Percentiles rank a stretch among this genome's conserved stretches.
Conservation (phyloP, 2,888 invertebrate genomes). For the Drosophila buzzatii region DNA sequence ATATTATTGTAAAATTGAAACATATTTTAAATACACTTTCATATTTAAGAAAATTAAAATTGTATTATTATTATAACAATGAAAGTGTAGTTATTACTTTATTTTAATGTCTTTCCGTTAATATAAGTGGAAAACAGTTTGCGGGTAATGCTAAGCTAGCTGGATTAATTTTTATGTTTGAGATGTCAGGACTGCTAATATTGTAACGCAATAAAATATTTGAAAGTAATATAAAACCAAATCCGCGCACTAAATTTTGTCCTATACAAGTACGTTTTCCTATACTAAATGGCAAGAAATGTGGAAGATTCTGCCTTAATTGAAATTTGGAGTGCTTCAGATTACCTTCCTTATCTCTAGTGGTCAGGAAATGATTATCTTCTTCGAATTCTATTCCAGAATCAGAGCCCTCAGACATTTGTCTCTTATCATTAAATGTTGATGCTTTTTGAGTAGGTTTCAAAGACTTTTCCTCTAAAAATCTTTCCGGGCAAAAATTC, state of each 20-base stretch:
- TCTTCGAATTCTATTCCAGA: constrained; percentile 87
- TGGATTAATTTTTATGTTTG: constrained; percentile 87
- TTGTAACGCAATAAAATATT: constrained; percentile 90
- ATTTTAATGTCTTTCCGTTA: constrained; percentile 83
- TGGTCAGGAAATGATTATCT: constrained; percentile 17
- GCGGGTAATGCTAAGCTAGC: constrained; percentile 92
- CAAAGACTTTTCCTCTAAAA: constrained; percentile 86
- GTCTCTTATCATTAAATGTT: constrained; percentile 39
- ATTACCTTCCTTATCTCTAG: neutral
- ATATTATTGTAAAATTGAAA: neutral
- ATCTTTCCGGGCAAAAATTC: constrained; percentile 91
- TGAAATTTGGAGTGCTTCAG: constrained; percentile 14
- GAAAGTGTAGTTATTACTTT: neutral
- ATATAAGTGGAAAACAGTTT: constrained; percentile 88
- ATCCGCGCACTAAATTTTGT: constrained; percentile 91
- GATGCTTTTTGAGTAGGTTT: constrained; percentile 2
- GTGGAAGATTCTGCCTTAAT: constrained; percentile 87
- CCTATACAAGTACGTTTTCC: constrained; percentile 95
- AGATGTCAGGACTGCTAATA: constrained; percentile 86
- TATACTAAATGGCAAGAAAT: constrained; percentile 94
- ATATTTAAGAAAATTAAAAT: neutral
- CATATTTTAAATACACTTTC: neutral
- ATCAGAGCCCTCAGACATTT: constrained; percentile 86
- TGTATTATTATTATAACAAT: neutral
- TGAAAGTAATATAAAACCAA: constrained; percentile 90